Conservation (phyloP, 2,888 invertebrate genomes). For the Trisateles emortualis region DNA sequence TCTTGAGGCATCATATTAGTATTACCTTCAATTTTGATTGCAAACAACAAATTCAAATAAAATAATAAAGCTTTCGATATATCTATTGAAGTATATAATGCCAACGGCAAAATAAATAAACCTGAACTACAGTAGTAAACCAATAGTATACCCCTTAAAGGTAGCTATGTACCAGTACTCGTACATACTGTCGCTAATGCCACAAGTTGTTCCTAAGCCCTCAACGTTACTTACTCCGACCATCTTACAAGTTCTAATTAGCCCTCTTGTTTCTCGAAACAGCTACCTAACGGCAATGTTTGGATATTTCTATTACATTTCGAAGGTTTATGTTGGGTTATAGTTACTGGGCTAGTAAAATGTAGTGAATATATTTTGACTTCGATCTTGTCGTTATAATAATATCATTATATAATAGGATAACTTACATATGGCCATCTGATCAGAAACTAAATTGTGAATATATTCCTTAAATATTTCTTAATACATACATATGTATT, state of each 20-base stretch:
- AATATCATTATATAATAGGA: no score
- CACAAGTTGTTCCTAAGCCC: slow-evolving; percentile 54
- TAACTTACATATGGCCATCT: no score
- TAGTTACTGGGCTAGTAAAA: background rate
- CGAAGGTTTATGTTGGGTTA: slow-evolving; percentile 14
- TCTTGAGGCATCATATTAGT: no score
- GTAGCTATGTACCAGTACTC: slow-evolving; percentile 21
- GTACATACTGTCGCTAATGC: slow-evolving; percentile 48
- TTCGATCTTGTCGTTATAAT: background rate
- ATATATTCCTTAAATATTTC: no score
- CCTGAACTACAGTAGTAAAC: slow-evolving; percentile 2
- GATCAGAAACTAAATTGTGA: no score
- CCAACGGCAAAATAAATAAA: no score
- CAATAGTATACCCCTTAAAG: slow-evolving; percentile 10
- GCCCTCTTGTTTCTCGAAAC: slow-evolving; percentile 60
- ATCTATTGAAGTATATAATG: no score
- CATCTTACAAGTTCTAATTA: slow-evolving; percentile 67
- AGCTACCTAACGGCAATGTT: slow-evolving; percentile 51
- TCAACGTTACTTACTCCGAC: slow-evolving; percentile 58
- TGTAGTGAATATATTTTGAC: background rate
- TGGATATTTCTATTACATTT: slow-evolving; percentile 43
- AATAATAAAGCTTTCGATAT: no score
- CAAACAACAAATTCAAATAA: no score
- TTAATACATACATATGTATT: no score
- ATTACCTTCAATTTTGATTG: no score